These are phyloP conservation scores for Acronicta alni DNA, from an alignment of 2,888 invertebrate species.

Conservation along the genomic window DNA sequence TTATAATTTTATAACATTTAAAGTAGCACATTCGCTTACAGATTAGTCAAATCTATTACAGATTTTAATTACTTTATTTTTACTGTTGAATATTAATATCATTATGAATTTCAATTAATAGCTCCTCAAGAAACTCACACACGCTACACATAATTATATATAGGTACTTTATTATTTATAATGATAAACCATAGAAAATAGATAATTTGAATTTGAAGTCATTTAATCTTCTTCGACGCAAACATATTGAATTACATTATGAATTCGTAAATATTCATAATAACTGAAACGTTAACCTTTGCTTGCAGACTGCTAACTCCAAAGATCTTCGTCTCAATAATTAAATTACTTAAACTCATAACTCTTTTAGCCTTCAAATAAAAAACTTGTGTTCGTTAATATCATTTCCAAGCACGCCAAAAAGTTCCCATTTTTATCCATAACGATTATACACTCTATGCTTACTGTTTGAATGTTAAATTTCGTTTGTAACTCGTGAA, in stretches of 20 bases:
- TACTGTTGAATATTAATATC: too few relatives aligned
- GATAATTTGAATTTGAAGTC: neutral
- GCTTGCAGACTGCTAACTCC: constrained; percentile 10
- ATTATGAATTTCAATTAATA: too few relatives aligned
- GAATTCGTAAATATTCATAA: too few relatives aligned
- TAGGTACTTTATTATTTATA: too few relatives aligned
- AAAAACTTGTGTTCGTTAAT: constrained; percentile 63
- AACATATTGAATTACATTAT: constrained; percentile 27
- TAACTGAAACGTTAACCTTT: constrained; percentile 16
- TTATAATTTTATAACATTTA: too few relatives aligned
- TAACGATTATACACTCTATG: constrained; percentile 36
- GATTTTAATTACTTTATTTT: too few relatives aligned
- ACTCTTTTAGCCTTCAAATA: constrained; percentile 57
- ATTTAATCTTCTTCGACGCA: neutral
- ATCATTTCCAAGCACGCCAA: constrained; percentile 59
- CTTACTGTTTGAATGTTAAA: constrained; percentile 39
- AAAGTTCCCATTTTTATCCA: constrained; percentile 27
- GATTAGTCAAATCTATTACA: too few relatives aligned
- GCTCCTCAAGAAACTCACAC: too few relatives aligned
- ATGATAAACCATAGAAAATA: too few relatives aligned
- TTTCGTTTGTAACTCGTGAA: constrained; percentile 34
- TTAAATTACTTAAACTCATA: constrained; percentile 61
- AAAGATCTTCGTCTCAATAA: constrained; percentile 44
- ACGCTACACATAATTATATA: too few relatives aligned
- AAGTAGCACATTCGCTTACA: too few relatives aligned